Evolutionary conservation across 2,113 vertebrate species (phyloP).

Genomic region (Sceloporus tristichus): DNA sequence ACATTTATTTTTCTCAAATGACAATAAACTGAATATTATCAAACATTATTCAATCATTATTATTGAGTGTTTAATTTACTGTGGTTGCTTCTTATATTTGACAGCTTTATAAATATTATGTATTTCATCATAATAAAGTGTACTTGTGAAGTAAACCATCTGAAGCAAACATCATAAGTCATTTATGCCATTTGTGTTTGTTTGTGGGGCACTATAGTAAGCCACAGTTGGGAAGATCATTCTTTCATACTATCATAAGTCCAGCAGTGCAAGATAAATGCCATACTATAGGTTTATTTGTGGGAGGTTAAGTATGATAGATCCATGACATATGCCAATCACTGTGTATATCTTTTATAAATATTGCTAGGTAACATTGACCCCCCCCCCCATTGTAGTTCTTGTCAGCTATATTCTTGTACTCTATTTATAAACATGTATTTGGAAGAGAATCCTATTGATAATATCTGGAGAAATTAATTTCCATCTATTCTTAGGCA

Average conservation of each 20-base stretch:
- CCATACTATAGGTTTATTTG: conserved; percentile 13
- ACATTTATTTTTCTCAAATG: background rate
- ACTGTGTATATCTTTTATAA: conserved; percentile 5
- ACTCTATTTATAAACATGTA: background rate
- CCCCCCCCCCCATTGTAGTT: background rate
- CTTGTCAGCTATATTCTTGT: background rate
- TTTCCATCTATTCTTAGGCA: background rate
- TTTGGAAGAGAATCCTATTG: background rate
- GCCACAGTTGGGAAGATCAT: conserved; percentile 18
- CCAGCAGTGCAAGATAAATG: background rate
- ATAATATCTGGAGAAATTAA: background rate
- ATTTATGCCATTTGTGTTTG: conserved; percentile 36
- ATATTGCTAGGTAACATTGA: background rate
- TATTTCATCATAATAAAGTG: conserved; percentile 4
- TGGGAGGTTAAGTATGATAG: conserved; percentile 9
- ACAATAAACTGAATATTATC: background rate
- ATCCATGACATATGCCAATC: conserved; percentile 12
- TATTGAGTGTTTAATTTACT: background rate
- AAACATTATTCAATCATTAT: background rate
- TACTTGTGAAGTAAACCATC: background rate
- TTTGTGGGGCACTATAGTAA: conserved; percentile 26
- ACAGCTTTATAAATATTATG: conserved; percentile 1
- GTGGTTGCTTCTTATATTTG: background rate
- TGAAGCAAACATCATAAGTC: conserved; percentile 20
- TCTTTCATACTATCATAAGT: conserved; percentile 43